Base-by-base conservation (phyloP, 2,113 vertebrate genomes). In the Tichodroma muraria region DNA sequence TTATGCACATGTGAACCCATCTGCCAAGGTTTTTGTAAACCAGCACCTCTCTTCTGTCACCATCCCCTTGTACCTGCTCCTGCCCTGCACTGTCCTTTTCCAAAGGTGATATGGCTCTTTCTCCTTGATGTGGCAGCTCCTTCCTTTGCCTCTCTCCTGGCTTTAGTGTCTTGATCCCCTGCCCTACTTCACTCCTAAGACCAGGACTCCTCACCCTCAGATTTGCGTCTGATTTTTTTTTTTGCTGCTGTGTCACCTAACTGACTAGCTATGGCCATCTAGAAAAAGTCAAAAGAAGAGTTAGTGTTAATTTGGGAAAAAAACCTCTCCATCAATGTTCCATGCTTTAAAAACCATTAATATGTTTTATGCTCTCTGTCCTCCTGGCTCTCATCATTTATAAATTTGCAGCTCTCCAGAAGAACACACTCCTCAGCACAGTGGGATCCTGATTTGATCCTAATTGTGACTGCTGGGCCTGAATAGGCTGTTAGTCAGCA, bases 1-100 rank as follows among this genome's bases (percentile, higher is more conserved):
- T 33, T 12, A 10, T 23, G 10, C 14, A 27, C 0, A 0, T 31
- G 60, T 23, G 18, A 40, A 40, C 27, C 8, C 23, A n/a, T 3
- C 8, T 65, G 44, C 31, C 61, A 66, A 61, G 15, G 40, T 9
- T 85, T 91, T 56, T 69, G 24, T 68, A 56, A 87, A 25, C 27
- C 37, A 83, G 28, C 71, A 49, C 40, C 13, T 22, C 31, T 84
- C 49, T 64, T 75, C 59, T 73, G n/a, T 59, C 5, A 1, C 54
- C 2, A 0, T 59, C 21, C n/a, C 40, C 37, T 69, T 15, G 40
- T 35, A 14, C 37, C 63, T 57, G 28, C 37, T 76, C 38, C 88
- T 45, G 15, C n/a, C 65, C 59, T 57, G 47, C 40, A 4, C 27
- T 5, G 1, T 53, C 27, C 37, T 71, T 49, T 54, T 49, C 89